phyloP scores from a whole-genome alignment of 2,797 vertebrate species.

The Buceros bicornis region DNA sequence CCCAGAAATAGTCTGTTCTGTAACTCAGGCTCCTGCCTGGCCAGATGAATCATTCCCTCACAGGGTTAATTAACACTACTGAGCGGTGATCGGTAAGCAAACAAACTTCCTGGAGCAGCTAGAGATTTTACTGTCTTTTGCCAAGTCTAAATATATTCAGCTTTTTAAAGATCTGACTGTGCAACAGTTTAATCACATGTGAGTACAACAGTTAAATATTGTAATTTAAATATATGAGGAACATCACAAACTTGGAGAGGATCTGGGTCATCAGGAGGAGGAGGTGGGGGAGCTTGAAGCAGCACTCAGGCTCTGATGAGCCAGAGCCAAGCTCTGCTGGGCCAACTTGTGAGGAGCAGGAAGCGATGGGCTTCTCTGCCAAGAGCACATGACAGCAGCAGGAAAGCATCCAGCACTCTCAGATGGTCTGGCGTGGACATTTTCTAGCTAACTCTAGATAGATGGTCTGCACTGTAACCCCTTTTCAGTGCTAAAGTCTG shows the following conservation, averaged over 20 bases:
- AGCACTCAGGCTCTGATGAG: neutral
- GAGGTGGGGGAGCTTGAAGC: neutral
- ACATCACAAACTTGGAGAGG: neutral
- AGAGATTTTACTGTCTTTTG: neutral
- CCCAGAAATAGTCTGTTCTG: neutral
- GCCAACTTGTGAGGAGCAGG: neutral
- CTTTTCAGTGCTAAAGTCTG: neutral
- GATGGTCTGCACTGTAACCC: neutral
- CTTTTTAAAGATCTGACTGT: neutral
- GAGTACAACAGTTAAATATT: neutral
- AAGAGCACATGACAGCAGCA: neutral
- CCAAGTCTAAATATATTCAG: conserved; percentile 9
- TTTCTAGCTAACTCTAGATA: neutral
- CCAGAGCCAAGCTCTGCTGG: neutral
- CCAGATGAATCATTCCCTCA: neutral
- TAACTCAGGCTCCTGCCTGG: neutral
- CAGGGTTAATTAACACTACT: neutral
- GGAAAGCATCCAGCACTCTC: neutral
- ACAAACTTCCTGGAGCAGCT: neutral
- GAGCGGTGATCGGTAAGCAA: neutral
- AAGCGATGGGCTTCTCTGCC: neutral
- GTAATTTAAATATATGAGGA: neutral
- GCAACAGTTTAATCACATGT: neutral
- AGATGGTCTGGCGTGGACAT: neutral
- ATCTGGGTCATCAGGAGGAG: neutral